Evolutionary conservation across 2,888 invertebrate genomes (phyloP).

Genomic region (Salticus scenicus): DNA sequence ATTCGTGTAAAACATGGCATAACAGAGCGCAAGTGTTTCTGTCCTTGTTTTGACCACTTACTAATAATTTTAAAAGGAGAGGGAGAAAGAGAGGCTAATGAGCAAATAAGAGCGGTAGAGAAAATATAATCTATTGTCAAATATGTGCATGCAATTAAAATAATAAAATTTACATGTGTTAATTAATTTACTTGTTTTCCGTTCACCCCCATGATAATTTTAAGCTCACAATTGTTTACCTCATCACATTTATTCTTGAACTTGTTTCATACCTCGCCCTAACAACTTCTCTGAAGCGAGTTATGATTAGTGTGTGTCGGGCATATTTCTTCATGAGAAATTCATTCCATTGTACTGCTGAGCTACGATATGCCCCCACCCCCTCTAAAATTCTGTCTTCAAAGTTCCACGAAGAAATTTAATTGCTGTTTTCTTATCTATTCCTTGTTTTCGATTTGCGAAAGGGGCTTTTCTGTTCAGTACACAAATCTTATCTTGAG

Average conservation of each 20-base stretch:
- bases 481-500: slow-evolving; percentile 10
- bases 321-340: slow-evolving; percentile 5
- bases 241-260: not conserved
- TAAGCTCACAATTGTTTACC: not conserved
- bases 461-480: slow-evolving; percentile 12
- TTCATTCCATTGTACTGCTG: not conserved
- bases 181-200: too few relatives aligned
- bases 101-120: too few relatives aligned
- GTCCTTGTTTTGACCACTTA: too few relatives aligned
- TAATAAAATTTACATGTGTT: too few relatives aligned
- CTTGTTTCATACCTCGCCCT: too few relatives aligned
- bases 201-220: not conserved
- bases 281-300: not conserved
- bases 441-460: slow-evolving; percentile 6
- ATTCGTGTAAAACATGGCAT: too few relatives aligned
- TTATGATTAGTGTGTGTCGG: not conserved
- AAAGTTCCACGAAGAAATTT: slow-evolving; percentile 6
- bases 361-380: not conserved
- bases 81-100: too few relatives aligned
- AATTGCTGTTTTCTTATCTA: slow-evolving; percentile 19
- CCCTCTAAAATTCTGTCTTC: not conserved
- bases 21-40: too few relatives aligned
- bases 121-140: too few relatives aligned
- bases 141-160: too few relatives aligned
- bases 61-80: too few relatives aligned